Evolutionary conservation across 2,888 invertebrate species (phyloP).

Genomic region (Macrosiphum euphorbiae): DNA sequence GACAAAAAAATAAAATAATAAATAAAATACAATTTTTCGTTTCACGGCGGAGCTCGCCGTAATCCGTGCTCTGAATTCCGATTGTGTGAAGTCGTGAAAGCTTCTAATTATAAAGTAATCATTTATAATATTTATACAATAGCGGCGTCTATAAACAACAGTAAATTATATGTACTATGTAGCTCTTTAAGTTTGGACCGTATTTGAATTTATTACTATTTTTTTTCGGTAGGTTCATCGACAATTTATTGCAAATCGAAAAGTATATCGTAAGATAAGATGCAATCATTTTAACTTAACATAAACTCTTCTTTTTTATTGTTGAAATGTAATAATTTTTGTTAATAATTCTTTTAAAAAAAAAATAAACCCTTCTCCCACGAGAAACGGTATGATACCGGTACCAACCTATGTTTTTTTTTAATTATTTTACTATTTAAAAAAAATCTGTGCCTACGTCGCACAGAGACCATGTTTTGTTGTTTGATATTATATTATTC

Average conservation of each 20-base stretch:
- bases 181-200: not conserved
- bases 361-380: not conserved
- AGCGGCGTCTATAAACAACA: not conserved
- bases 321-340: not conserved
- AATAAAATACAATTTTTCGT: conserved; percentile 21
- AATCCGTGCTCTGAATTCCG: conserved; percentile 27
- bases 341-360: not conserved
- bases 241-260: not conserved
- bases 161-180: not conserved
- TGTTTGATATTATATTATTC: not conserved
- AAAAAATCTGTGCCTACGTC: not conserved
- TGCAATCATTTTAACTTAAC: not conserved
- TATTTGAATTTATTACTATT: not conserved
- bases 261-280: not conserved
- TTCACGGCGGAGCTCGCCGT: not conserved
- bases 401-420: not conserved
- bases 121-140: not conserved
- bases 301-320: not conserved
- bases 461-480: not conserved
- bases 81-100: not conserved
- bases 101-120: conserved; percentile 5
- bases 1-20: not conserved
- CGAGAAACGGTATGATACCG: not conserved
- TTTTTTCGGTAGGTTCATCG: not conserved
- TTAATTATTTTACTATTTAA: not conserved